A percentile compares a stretch with the other conserved stretches of the same genome.
Conservation (phyloP, 2,113 vertebrate genomes). For the Calonectris borealis region DNA sequence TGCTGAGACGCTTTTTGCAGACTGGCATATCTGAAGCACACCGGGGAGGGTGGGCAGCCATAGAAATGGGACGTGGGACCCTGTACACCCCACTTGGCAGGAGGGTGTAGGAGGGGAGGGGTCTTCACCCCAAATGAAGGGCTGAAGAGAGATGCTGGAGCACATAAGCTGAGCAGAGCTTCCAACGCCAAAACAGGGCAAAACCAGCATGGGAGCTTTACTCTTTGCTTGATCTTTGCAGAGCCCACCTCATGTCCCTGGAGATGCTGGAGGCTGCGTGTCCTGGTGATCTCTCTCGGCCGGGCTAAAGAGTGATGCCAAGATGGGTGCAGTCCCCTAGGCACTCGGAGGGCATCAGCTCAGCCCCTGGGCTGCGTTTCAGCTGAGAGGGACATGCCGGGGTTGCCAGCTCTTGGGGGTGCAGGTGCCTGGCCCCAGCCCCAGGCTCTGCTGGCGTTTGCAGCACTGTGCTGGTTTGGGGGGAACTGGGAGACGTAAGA, state of each 20-base stretch:
- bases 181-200: neutral
- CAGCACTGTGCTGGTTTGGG: neutral
- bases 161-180: neutral
- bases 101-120: neutral
- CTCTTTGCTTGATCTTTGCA: neutral
- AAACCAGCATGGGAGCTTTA: neutral
- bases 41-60: neutral
- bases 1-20: neutral
- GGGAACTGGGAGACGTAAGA: no score
- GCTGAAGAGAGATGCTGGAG: neutral
- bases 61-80: neutral
- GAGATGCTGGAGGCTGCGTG: neutral
- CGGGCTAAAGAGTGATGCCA: neutral
- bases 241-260: rapidly evolving
- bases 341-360: neutral
- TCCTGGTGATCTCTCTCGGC: neutral
- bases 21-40: neutral
- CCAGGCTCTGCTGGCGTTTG: neutral
- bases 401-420: neutral
- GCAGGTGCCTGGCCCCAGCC: neutral
- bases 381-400: neutral
- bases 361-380: neutral
- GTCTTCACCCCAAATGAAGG: neutral
- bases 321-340: neutral
- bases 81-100: neutral